phyloP scores from a whole-genome alignment of 2,113 vertebrate species.

The Hemibagrus wyckioides region DNA sequence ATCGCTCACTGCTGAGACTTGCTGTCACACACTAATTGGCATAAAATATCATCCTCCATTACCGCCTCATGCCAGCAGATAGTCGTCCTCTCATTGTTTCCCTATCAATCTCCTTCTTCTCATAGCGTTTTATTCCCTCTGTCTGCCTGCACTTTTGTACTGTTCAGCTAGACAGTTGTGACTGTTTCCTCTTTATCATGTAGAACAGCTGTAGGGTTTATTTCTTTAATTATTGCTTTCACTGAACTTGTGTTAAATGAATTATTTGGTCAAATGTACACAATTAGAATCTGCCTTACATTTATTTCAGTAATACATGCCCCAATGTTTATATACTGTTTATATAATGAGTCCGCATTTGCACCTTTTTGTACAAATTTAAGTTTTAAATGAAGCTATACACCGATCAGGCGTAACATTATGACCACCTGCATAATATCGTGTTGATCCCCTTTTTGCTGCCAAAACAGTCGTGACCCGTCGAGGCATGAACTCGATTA shows the following conservation, averaged over 20 bases:
- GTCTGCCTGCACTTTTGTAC: constrained; percentile 1
- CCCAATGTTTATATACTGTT: background rate
- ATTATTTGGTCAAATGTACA: background rate
- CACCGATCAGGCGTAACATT: too few relatives aligned
- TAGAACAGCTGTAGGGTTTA: background rate
- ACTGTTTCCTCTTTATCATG: background rate
- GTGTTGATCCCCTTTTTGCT: too few relatives aligned
- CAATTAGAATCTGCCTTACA: background rate
- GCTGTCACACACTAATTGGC: constrained; percentile 77
- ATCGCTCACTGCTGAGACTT: constrained; percentile 72
- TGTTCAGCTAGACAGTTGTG: background rate
- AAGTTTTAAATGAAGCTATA: background rate
- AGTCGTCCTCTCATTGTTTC: constrained; percentile 55
- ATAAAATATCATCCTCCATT: constrained; percentile 78
- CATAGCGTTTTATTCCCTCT: background rate
- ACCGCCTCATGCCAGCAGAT: constrained; percentile 64
- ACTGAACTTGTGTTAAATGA: background rate
- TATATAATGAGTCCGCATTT: background rate
- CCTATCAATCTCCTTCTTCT: constrained; percentile 9
- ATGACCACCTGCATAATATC: too few relatives aligned
- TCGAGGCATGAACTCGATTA: too few relatives aligned
- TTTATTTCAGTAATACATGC: background rate
- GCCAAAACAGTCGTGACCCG: too few relatives aligned
- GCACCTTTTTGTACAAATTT: too few relatives aligned
- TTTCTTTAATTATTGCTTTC: background rate